phyloP scores from a whole-genome alignment of 2,113 vertebrate species.

The Crotalus helleri region DNA sequence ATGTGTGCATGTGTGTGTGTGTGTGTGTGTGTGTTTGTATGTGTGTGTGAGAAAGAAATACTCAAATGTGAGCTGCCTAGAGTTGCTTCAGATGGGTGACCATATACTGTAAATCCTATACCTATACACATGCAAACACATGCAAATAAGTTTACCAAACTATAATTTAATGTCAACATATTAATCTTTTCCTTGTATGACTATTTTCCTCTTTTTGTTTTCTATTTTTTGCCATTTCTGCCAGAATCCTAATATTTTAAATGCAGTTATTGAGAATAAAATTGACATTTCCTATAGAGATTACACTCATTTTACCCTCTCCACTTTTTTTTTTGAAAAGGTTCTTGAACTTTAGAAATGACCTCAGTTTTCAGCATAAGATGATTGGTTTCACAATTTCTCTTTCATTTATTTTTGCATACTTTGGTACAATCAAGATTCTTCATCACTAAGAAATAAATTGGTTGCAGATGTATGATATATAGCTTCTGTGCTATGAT shows the following conservation, averaged over 20 bases:
- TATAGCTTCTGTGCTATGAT: constrained; percentile 1
- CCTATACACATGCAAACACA: too few relatives aligned
- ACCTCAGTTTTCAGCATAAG: constrained; percentile 58
- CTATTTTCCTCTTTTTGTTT: constrained; percentile 57
- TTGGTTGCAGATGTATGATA: constrained; percentile 21
- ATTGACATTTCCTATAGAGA: constrained; percentile 63
- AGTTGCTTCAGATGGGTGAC: too few relatives aligned
- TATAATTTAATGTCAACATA: constrained; percentile 55
- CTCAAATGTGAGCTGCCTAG: too few relatives aligned
- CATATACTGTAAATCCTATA: too few relatives aligned
- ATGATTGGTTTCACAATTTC: constrained; percentile 52
- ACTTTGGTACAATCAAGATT: constrained; percentile 52
- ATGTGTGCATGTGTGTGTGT: too few relatives aligned
- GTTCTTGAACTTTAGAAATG: constrained; percentile 67
- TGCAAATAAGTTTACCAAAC: constrained; percentile 21
- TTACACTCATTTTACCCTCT: constrained; percentile 52
- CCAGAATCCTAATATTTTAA: constrained; percentile 54
- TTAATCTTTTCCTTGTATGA: constrained; percentile 53
- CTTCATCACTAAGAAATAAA: constrained; percentile 51
- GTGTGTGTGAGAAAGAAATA: constrained; percentile 14
- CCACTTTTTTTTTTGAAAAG: constrained; percentile 43
- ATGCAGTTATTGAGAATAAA: constrained; percentile 55
- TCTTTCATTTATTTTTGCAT: constrained; percentile 36
- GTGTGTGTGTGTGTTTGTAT: background rate
- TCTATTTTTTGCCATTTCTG: constrained; percentile 49